phyloP scores from a whole-genome alignment of 2,888 invertebrate genomes.

The Eupithecia dodoneata region DNA sequence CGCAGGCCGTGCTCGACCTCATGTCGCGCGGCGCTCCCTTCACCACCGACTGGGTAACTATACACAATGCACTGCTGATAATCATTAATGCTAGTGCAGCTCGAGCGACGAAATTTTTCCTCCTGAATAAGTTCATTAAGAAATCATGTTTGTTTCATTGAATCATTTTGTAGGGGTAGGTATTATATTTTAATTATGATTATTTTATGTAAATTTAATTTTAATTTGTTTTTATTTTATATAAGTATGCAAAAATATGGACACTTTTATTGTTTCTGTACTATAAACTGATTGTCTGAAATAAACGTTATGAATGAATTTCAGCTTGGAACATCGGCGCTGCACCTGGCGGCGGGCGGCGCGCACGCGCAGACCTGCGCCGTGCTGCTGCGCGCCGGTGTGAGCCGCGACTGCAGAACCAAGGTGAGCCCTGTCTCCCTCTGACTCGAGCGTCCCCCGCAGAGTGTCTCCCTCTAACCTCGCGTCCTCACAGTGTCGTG shows the following conservation, averaged over 20 bases:
- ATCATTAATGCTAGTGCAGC: background rate
- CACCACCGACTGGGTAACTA: slow-evolving; percentile 93
- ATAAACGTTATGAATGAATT: no score
- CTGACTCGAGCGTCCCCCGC: background rate
- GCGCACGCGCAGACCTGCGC: slow-evolving; percentile 92
- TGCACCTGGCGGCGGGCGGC: slow-evolving; percentile 92
- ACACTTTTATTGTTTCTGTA: no score
- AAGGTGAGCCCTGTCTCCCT: slow-evolving; percentile 74
- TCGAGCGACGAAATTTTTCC: background rate
- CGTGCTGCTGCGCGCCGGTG: slow-evolving; percentile 92
- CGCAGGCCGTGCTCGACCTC: slow-evolving; percentile 89
- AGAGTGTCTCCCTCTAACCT: background rate
- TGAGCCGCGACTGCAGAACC: slow-evolving; percentile 93
- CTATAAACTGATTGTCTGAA: no score
- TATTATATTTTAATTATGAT: no score
- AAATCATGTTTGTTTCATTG: background rate
- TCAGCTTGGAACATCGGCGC: slow-evolving; percentile 94
- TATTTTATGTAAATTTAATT: no score
- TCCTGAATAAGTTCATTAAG: background rate
- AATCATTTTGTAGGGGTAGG: no score
- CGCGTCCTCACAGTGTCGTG: background rate
- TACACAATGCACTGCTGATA: background rate
- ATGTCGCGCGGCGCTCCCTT: slow-evolving; percentile 95
- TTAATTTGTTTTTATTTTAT: no score
- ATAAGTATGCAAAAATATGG: no score